Percentiles rank a stretch among this genome's conserved stretches.
phyloP scores from a whole-genome alignment of 2,888 invertebrate genomes.

The Archips xylosteana region DNA sequence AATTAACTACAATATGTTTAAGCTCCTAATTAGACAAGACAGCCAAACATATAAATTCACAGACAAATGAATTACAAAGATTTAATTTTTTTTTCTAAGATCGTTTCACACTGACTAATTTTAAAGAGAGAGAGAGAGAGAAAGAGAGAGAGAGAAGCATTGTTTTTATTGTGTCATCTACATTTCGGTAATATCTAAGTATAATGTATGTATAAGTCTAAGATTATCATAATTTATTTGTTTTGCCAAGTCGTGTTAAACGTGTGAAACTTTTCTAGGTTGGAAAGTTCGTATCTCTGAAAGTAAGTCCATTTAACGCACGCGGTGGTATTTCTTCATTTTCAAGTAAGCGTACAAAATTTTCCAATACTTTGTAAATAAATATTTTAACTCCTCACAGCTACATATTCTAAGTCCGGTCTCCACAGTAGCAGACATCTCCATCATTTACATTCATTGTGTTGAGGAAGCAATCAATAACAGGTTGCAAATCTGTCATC shows the following conservation, averaged over 20 bases:
- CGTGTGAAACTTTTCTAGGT: background rate
- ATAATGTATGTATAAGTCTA: too few relatives aligned
- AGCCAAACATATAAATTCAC: too few relatives aligned
- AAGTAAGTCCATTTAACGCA: constrained; percentile 7
- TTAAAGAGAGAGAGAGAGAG: too few relatives aligned
- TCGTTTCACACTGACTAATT: too few relatives aligned
- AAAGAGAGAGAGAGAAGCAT: too few relatives aligned
- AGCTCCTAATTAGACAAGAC: too few relatives aligned
- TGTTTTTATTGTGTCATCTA: too few relatives aligned
- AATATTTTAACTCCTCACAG: background rate
- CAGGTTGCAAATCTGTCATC: constrained; percentile 45
- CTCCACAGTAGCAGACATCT: constrained; percentile 28
- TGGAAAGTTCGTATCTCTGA: constrained; percentile 14
- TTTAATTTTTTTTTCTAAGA: too few relatives aligned
- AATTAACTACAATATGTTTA: too few relatives aligned
- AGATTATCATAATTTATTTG: background rate
- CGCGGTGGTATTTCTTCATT: background rate
- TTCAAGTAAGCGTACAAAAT: background rate
- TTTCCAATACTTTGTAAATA: background rate
- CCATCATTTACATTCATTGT: constrained; percentile 32
- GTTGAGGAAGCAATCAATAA: constrained; percentile 44
- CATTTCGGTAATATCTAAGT: too few relatives aligned
- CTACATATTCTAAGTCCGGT: background rate
- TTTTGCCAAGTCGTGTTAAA: background rate
- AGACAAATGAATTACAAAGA: too few relatives aligned